Percentiles rank a stretch among this genome's conserved stretches.
phyloP scores from a whole-genome alignment of 2,888 invertebrate genomes.

The Drosophila borealis region DNA sequence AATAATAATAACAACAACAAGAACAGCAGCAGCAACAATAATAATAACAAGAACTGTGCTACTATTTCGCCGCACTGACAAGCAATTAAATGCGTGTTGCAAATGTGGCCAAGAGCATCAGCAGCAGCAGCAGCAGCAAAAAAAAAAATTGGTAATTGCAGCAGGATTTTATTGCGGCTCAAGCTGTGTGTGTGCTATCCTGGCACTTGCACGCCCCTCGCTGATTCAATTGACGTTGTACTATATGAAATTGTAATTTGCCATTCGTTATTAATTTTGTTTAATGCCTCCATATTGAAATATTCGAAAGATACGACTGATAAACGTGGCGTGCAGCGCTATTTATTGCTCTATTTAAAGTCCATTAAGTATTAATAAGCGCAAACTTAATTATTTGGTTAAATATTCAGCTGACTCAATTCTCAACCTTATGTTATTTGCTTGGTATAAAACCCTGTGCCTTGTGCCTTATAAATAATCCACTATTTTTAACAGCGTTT shows the following conservation, averaged over 20 bases:
- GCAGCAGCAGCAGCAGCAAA: slow-evolving; percentile 16
- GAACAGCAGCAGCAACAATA: slow-evolving; percentile 21
- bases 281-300: slow-evolving; percentile 53
- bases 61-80: slow-evolving; percentile 59
- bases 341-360: slow-evolving; percentile 43
- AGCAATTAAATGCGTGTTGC: slow-evolving; percentile 74
- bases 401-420: too few species aligned
- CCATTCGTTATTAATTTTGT: slow-evolving; percentile 60
- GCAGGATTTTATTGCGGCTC: slow-evolving; percentile 63
- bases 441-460: too few species aligned
- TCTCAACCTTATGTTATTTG: too few species aligned
- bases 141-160: slow-evolving; percentile 67
- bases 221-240: slow-evolving; percentile 56
- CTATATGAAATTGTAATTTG: slow-evolving; percentile 67
- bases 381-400: too few species aligned
- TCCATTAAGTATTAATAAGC: slow-evolving; percentile 8
- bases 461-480: neutral
- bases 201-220: slow-evolving; percentile 11
- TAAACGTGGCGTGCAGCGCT: slow-evolving; percentile 25
- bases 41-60: slow-evolving; percentile 24
- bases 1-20: slow-evolving; percentile 48
- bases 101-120: slow-evolving; percentile 58
- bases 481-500: neutral
- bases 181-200: slow-evolving; percentile 36
- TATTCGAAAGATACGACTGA: slow-evolving; percentile 24